phyloP scores from a whole-genome alignment of 2,113 vertebrate species.

The Sebastes schlegelii region DNA sequence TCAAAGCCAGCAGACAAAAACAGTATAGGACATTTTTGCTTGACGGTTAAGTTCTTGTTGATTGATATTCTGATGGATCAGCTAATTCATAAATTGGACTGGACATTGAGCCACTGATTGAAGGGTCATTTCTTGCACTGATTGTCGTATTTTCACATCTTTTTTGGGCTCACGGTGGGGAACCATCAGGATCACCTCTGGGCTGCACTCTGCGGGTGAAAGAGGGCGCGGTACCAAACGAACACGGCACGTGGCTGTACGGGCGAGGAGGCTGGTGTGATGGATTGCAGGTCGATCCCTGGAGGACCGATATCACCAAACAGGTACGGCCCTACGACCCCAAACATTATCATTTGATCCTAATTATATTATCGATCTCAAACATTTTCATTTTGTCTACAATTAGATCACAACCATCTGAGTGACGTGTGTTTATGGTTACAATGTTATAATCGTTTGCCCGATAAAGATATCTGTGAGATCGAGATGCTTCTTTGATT shows the following conservation, averaged over 20 bases:
- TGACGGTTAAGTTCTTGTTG: neutral
- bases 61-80: neutral
- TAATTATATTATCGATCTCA: neutral
- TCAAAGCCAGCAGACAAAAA: no score
- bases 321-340: slow-evolving; percentile 70
- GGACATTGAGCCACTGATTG: neutral
- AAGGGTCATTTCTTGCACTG: neutral
- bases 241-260: slow-evolving; percentile 86
- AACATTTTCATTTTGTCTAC: neutral
- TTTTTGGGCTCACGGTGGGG: neutral
- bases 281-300: slow-evolving; percentile 84
- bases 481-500: neutral
- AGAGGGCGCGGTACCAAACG: slow-evolving; percentile 84
- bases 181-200: slow-evolving; percentile 74
- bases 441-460: neutral
- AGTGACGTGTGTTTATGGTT: neutral
- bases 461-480: neutral
- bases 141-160: neutral
- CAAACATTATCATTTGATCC: neutral
- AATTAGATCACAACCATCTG: neutral
- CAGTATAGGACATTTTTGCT: neutral
- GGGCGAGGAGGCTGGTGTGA: slow-evolving; percentile 87
- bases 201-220: slow-evolving; percentile 79
- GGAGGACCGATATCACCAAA: slow-evolving; percentile 82
- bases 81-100: neutral